phyloP scores from a whole-genome alignment of 2,113 vertebrate genomes.

The Macrotis lagotis region DNA sequence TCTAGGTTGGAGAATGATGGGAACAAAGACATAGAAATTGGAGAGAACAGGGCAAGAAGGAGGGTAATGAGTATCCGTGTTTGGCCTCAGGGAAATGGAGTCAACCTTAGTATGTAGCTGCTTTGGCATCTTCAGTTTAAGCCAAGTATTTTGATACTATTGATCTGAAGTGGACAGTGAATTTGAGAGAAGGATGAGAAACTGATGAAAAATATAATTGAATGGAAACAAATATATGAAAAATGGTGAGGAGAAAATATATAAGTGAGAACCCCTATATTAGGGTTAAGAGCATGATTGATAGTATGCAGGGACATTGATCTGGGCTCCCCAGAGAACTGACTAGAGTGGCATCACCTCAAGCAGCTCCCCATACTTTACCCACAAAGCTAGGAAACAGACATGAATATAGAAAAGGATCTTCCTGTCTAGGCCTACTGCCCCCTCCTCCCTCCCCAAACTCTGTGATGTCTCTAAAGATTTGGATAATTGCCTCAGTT shows the following conservation, averaged over 20 bases:
- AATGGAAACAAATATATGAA: neutral
- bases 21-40: neutral
- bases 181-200: neutral
- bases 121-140: neutral
- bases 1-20: neutral
- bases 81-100: neutral
- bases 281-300: neutral
- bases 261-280: neutral
- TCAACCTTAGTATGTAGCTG: neutral
- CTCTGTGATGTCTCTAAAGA: neutral
- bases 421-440: neutral
- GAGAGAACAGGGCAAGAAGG: neutral
- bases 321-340: neutral
- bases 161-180: neutral
- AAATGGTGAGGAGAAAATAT: neutral
- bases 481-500: neutral
- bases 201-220: neutral
- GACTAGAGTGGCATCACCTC: neutral
- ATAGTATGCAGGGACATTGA: neutral
- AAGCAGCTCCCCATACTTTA: accelerated
- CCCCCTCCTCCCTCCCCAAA: neutral
- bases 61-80: neutral
- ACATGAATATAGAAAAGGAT: too few relatives aligned
- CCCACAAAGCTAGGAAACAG: accelerated
- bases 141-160: neutral